Evolutionary conservation across 2,113 vertebrate genomes (phyloP), one percentile per base, ranked within the genome.

Genomic region (Mesitornis unicolor): DNA sequence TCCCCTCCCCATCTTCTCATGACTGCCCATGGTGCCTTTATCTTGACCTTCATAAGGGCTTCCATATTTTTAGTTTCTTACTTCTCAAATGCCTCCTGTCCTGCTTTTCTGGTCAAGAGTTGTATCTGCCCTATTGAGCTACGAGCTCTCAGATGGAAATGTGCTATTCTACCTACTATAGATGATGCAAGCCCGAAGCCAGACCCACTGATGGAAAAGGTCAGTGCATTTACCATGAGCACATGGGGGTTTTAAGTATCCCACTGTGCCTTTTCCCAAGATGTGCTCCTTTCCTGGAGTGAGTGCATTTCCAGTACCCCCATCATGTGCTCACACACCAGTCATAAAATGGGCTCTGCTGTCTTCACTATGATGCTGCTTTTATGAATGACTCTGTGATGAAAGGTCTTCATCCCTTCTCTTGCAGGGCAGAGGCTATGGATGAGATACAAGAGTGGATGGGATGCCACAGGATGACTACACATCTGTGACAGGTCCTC

Each of bases 11-110:
- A 7, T 53, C 21, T 70, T 89, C 67, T 92, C 33, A 5, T 26
- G 18, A 81, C 90, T 92, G 29, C 11, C 84, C 24, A 25, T n/a
- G 38, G 67, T 86, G 33, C 36, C 76, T 94, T 94, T 26, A 76
- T 63, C 38, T 36, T 64, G 75, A 73, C 70, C 84, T 59, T 80
- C 50, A 24, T n/a, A 43, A 76, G 45, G 36, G 25, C 65, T 95
- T 43, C 75, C 53, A 42, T 43, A 81, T 86, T 86, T 92, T 93
- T 59, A 63, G 60, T 81, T 68, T 74, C 79, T 70, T 36, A 13
- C 31, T 50, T 88, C 56, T 56, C 64, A 90, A 60, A 92, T 88
- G 59, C 38, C 19, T 76, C 16, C 50, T 54, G 50, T 38, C 67
- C 63, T 65, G 50, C 45, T 74, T 90, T 82, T 90, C 3, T 13